Conservation (phyloP, 2,797 vertebrate species). For the Tangara arthus region DNA sequence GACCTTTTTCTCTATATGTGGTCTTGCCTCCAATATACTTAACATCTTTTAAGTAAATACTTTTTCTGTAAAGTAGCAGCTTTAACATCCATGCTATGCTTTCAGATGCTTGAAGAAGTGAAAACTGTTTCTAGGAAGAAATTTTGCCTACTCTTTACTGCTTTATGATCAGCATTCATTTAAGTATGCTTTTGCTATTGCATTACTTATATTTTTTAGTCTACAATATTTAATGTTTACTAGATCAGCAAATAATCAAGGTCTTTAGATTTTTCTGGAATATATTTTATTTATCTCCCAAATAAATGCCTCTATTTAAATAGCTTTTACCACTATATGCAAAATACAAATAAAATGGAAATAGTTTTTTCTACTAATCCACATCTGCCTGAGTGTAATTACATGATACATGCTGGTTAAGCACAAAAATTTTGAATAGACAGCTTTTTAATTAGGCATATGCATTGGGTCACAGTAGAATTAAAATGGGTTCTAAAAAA, state of each 20-base stretch:
- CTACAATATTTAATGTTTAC: slow-evolving; percentile 54
- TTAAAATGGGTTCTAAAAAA: slow-evolving; percentile 24
- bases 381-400: slow-evolving; percentile 73
- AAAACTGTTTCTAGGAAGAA: background rate
- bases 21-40: background rate
- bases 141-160: background rate
- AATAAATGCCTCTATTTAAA: slow-evolving; percentile 68
- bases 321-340: slow-evolving; percentile 57
- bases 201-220: slow-evolving; percentile 56
- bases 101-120: background rate
- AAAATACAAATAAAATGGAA: slow-evolving; percentile 70
- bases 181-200: slow-evolving; percentile 11
- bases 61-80: background rate
- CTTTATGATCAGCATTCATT: slow-evolving; percentile 10
- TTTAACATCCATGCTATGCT: slow-evolving; percentile 15
- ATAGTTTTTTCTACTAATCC: slow-evolving; percentile 57
- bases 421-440: slow-evolving; percentile 52
- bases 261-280: slow-evolving; percentile 63
- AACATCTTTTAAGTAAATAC: slow-evolving; percentile 7
- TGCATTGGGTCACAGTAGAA: slow-evolving; percentile 51
- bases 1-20: background rate
- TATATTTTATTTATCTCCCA: slow-evolving; percentile 46
- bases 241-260: slow-evolving; percentile 72
- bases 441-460: slow-evolving; percentile 67
- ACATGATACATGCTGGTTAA: slow-evolving; percentile 65